Evolutionary conservation across 2,797 vertebrate species (phyloP).

Genomic region (Lophius americanus): DNA sequence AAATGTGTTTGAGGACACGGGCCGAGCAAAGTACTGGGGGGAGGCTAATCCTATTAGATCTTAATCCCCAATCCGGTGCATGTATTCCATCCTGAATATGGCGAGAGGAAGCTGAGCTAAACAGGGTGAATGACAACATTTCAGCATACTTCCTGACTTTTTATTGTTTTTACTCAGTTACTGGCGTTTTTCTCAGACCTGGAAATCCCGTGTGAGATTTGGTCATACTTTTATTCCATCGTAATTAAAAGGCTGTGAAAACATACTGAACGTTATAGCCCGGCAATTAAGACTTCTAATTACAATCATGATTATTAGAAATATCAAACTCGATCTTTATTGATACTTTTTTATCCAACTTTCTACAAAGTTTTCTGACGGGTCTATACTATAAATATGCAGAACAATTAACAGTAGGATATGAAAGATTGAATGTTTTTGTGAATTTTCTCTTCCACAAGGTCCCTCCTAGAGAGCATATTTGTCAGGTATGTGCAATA

Average conservation of each 20-base stretch:
- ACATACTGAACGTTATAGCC: not conserved
- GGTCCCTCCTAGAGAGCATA: no score
- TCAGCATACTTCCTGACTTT: not conserved
- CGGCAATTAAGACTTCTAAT: no score
- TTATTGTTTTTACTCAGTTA: slow-evolving; percentile 6
- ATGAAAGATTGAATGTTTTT: no score
- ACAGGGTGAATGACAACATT: slow-evolving; percentile 6
- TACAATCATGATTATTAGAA: no score
- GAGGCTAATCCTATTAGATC: slow-evolving; percentile 77
- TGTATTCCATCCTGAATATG: slow-evolving; percentile 40
- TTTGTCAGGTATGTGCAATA: no score
- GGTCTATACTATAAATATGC: no score
- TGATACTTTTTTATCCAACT: no score
- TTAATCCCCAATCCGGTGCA: slow-evolving; percentile 66
- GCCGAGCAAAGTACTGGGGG: slow-evolving; percentile 47
- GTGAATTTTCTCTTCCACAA: no score
- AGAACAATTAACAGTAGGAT: no score
- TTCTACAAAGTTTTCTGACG: no score
- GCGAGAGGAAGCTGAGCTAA: slow-evolving; percentile 15
- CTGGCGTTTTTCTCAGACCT: not conserved
- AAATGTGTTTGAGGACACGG: slow-evolving; percentile 59
- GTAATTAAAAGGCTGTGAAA: not conserved
- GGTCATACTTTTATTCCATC: not conserved
- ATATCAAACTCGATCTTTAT: no score
- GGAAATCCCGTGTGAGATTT: not conserved